phyloP scores from a whole-genome alignment of 1,140 invertebrate species.

The Drosophila pseudoananassae region DNA sequence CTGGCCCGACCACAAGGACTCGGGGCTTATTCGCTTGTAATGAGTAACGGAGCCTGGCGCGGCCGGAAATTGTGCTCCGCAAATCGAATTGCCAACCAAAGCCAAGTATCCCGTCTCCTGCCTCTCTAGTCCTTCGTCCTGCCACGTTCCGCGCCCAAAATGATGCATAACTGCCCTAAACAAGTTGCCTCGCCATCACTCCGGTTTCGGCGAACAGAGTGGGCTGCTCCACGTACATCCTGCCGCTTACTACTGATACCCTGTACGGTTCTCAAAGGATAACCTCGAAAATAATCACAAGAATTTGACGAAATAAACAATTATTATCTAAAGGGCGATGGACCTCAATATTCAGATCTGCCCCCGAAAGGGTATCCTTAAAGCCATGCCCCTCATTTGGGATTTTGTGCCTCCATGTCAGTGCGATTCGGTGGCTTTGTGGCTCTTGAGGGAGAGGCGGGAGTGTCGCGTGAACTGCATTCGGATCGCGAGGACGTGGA shows the following conservation, averaged over 20 bases:
- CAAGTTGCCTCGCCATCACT: slow-evolving; percentile 66
- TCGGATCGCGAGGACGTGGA: slow-evolving; percentile 14
- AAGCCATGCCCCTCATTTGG: neutral
- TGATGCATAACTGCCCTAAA: slow-evolving; percentile 57
- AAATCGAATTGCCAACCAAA: slow-evolving; percentile 42
- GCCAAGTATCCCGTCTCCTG: neutral
- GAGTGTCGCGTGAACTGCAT: slow-evolving; percentile 9
- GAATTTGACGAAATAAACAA: no score
- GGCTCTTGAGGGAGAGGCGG: slow-evolving; percentile 6
- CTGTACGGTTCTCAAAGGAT: neutral
- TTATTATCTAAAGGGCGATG: no score
- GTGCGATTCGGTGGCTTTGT: slow-evolving; percentile 21
- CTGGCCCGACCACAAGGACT: slow-evolving; percentile 20
- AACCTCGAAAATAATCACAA: neutral
- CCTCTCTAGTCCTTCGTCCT: slow-evolving; percentile 7
- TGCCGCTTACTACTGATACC: slow-evolving; percentile 19
- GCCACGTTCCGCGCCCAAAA: neutral
- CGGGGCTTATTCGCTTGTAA: slow-evolving; percentile 30
- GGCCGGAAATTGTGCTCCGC: slow-evolving; percentile 39
- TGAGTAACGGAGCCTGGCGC: slow-evolving; percentile 28
- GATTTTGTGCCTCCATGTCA: slow-evolving; percentile 29
- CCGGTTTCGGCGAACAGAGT: slow-evolving; percentile 4
- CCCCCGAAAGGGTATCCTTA: no score
- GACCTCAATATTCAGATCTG: no score
- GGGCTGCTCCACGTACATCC: slow-evolving; percentile 16